Conservation (phyloP, 1,140 invertebrate species). For the Sycobia sp. region DNA sequence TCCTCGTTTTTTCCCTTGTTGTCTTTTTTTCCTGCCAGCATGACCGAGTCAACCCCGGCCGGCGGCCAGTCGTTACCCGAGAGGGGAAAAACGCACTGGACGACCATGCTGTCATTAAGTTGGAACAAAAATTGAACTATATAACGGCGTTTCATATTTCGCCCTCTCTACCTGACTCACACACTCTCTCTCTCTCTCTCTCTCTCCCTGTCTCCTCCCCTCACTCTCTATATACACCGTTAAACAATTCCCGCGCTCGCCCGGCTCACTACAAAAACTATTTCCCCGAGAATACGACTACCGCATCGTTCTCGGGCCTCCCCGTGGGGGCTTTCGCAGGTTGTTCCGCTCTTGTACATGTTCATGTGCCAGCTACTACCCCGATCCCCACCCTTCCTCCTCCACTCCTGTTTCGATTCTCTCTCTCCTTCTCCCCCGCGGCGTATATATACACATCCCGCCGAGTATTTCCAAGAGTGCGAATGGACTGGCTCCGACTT, state of each 20-base stretch:
- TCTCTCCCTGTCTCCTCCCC: no score
- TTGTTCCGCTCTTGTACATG: conserved; percentile 11
- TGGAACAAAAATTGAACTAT: background rate
- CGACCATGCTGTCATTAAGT: no score
- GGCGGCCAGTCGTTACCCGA: no score
- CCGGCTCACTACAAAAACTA: background rate
- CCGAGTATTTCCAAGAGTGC: background rate
- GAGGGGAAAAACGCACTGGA: no score
- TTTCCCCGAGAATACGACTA: conserved; percentile 3
- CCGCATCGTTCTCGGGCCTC: background rate
- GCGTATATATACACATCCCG: background rate
- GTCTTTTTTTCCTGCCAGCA: no score
- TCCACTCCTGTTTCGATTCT: background rate
- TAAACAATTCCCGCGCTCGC: background rate
- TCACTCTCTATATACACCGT: no score
- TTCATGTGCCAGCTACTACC: no score
- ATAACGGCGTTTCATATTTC: conserved; percentile 9
- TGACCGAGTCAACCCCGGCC: no score
- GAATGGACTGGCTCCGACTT: background rate
- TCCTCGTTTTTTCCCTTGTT: no score
- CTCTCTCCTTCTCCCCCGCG: background rate
- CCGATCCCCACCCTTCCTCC: no score
- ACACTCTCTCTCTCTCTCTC: no score
- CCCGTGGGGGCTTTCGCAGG: background rate
- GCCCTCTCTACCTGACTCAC: no score